Base-by-base conservation (phyloP, 2,888 invertebrate genomes). In the Unio delphinus region DNA sequence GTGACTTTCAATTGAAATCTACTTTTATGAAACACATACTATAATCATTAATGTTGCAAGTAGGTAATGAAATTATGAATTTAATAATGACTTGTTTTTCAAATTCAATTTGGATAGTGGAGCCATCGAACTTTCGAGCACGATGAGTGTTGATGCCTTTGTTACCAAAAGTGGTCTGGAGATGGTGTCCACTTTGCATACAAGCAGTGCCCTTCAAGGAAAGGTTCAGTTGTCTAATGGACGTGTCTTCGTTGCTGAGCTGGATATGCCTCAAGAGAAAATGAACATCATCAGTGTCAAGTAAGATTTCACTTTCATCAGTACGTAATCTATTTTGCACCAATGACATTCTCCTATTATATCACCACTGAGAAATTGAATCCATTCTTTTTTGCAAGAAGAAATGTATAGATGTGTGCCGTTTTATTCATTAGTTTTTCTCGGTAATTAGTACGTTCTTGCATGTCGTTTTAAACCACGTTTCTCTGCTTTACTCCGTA, bases 111-210 rank as follows among this genome's bases (percentile, higher is more conserved):
- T 58, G 70, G 79, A 17, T 86, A 97, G 96, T 83, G 94, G 95
- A 68, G 95, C 96, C 11, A 91, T 97, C 1, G 95, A 95, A 88
- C 91, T 97, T 68, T 94, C 94, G 6, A 95, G 95, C 0, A 94
- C 94, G 1, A 96, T 98, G 95, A 93, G 94, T 56, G 93, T 97
- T 0, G 94, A 95, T 81, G 94, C 95, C 0, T 95, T 94, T 69
- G 93, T 95, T 67, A 94, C 94, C n/a, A 92, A 93, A 4, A 94
- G 95, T 18, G 97, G 96, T 11, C 93, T 97, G 20, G 94, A 95
- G 82, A 92, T 97, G 15, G 94, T 95, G 83, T 93, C 95, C 75
- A 94, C 95, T 63, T 90, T 97, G 28, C 96, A 96, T 88, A 95
- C 96, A 0, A 95, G 96, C 54, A 95, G 95, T 0, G 94, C 95